These are phyloP conservation scores for Agrilus mali DNA, from an alignment of 2,888 invertebrate species.

Conservation along the genomic window DNA sequence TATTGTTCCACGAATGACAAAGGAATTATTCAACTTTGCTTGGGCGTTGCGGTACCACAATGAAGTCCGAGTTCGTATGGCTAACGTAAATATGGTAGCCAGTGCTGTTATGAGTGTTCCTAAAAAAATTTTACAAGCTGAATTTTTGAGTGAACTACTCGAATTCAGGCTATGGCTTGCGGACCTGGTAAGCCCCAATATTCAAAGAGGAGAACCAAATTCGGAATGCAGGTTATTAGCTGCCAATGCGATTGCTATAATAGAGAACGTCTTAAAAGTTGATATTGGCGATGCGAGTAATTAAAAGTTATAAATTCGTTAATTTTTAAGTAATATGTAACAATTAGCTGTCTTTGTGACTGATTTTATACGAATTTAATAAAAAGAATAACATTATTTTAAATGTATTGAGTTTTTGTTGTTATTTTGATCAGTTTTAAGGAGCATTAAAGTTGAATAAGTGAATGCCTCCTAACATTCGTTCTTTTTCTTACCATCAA, in stretches of 20 bases:
- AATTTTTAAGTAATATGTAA: not conserved
- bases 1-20: slow-evolving; percentile 49
- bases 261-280: slow-evolving; percentile 37
- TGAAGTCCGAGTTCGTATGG: slow-evolving; percentile 52
- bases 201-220: slow-evolving; percentile 49
- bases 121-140: slow-evolving; percentile 38
- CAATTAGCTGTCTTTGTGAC: too few relatives aligned
- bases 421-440: too few relatives aligned
- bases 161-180: slow-evolving; percentile 57
- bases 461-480: too few relatives aligned
- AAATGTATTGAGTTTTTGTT: too few relatives aligned
- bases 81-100: slow-evolving; percentile 54
- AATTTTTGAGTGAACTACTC: slow-evolving; percentile 47
- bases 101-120: slow-evolving; percentile 52
- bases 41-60: slow-evolving; percentile 52
- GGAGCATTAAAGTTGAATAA: too few relatives aligned
- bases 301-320: not conserved
- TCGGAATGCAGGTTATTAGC: slow-evolving; percentile 52
- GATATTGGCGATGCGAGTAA: slow-evolving; percentile 10
- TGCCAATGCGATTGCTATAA: slow-evolving; percentile 42
- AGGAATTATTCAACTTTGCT: slow-evolving; percentile 55
- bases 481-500: too few relatives aligned
- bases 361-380: too few relatives aligned
- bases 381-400: too few relatives aligned
- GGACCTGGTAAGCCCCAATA: slow-evolving; percentile 42